phyloP scores from a whole-genome alignment of 2,888 invertebrate species.

The Amblyteles armatorius region DNA sequence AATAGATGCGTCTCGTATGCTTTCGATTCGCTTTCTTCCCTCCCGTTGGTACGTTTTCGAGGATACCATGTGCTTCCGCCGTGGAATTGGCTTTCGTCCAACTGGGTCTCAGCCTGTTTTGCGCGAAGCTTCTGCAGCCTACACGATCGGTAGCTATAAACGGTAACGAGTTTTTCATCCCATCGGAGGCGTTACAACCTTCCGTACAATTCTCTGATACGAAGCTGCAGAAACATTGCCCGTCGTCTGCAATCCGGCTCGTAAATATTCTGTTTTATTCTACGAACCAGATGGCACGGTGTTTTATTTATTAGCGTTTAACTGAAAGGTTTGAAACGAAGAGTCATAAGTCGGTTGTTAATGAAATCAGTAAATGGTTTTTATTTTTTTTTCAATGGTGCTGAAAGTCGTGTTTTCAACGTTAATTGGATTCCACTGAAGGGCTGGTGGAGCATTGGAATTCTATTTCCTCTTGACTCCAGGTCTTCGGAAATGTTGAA shows the following conservation, averaged over 20 bases:
- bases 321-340: not conserved
- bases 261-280: not conserved
- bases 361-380: too few species aligned
- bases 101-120: conserved; percentile 53
- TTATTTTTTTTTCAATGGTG: too few species aligned
- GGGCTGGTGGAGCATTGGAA: too few species aligned
- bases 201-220: not conserved
- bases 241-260: not conserved
- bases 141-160: conserved; percentile 33
- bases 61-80: conserved; percentile 53
- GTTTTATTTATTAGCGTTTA: not conserved
- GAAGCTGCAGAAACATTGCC: not conserved
- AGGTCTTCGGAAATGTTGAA: too few species aligned
- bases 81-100: conserved; percentile 64
- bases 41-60: conserved; percentile 59
- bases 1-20: conserved; percentile 42
- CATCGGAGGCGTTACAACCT: not conserved
- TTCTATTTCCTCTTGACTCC: too few species aligned
- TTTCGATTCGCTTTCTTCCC: conserved; percentile 64
- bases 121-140: conserved; percentile 14
- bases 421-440: too few species aligned
- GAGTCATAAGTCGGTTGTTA: too few species aligned
- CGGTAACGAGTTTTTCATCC: conserved; percentile 50
- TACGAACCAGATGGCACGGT: not conserved
- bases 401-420: too few species aligned